A percentile compares a stretch with the other conserved stretches of the same genome.
These are phyloP conservation scores for Oscheius sp. DNA, from an alignment of 2,888 invertebrate species.

Conservation along the genomic window DNA sequence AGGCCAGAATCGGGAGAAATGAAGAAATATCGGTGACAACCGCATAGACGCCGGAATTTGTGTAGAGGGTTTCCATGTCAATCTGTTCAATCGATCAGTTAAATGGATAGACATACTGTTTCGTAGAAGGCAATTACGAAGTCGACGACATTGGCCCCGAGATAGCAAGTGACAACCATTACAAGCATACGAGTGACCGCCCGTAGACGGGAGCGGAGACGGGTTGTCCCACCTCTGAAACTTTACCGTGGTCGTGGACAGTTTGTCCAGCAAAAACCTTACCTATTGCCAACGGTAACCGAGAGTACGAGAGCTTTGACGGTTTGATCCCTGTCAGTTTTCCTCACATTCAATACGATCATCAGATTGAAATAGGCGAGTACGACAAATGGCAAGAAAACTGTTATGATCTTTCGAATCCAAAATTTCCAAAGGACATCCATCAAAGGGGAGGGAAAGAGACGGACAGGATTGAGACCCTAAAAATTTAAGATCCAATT, in stretches of 20 bases:
- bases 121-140: constrained; percentile 60
- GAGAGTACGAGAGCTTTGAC: constrained; percentile 68
- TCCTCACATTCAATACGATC: constrained; percentile 66
- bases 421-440: constrained; percentile 68
- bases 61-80: constrained; percentile 45
- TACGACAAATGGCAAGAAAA: constrained; percentile 68
- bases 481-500: too few species aligned
- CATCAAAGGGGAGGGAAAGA: constrained; percentile 54
- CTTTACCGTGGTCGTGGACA: not conserved
- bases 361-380: constrained; percentile 68
- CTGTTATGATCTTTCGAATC: constrained; percentile 64
- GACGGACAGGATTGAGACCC: constrained; percentile 52
- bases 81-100: constrained; percentile 40
- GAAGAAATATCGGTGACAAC: constrained; percentile 60
- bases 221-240: constrained; percentile 59
- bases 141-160: constrained; percentile 58
- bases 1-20: constrained; percentile 60
- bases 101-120: constrained; percentile 7
- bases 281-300: constrained; percentile 66
- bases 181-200: constrained; percentile 63
- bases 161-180: constrained; percentile 60
- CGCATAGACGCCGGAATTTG: constrained; percentile 47
- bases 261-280: not conserved
- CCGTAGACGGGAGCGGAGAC: constrained; percentile 55
- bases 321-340: constrained; percentile 63